Percentiles rank a stretch among this genome's conserved stretches.
Conservation (phyloP, 2,888 invertebrate genomes). For the Cryptocephalus primarius region DNA sequence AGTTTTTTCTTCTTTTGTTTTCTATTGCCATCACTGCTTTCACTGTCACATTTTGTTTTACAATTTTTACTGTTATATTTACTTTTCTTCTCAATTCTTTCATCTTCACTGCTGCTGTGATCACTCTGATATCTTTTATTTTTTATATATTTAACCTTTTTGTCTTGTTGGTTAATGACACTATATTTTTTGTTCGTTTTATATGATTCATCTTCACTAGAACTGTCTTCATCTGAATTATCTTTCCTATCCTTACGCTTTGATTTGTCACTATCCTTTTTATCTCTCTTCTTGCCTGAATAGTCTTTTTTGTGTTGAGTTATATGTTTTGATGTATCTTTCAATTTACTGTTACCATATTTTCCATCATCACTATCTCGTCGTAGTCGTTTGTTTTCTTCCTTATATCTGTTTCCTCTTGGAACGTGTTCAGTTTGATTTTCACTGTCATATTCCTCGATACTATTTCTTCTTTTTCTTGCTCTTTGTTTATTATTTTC, state of each 20-base stretch:
- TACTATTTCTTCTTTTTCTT: no score
- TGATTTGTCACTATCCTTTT: no score
- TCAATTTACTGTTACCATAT: conserved; percentile 1
- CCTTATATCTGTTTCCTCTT: conserved; percentile 3
- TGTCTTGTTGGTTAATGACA: no score
- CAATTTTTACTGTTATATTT: background rate
- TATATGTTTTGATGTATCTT: background rate
- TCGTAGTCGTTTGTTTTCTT: background rate
- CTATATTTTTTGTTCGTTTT: background rate
- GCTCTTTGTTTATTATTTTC: background rate
- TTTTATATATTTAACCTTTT: background rate
- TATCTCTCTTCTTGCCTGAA: background rate
- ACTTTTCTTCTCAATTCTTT: background rate
- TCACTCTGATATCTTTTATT: background rate
- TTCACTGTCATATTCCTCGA: background rate
- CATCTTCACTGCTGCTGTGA: conserved; percentile 2
- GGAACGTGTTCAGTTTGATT: no score
- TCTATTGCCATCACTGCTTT: conserved; percentile 1
- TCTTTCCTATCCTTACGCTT: no score
- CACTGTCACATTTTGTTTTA: background rate
- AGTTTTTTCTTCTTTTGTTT: conserved; percentile 5
- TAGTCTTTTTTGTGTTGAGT: background rate
- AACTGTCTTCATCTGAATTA: background rate
- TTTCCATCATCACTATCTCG: background rate
- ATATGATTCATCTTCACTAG: background rate